Conservation (phyloP, 1,140 invertebrate species). For the Zaprionus camerounensis region DNA sequence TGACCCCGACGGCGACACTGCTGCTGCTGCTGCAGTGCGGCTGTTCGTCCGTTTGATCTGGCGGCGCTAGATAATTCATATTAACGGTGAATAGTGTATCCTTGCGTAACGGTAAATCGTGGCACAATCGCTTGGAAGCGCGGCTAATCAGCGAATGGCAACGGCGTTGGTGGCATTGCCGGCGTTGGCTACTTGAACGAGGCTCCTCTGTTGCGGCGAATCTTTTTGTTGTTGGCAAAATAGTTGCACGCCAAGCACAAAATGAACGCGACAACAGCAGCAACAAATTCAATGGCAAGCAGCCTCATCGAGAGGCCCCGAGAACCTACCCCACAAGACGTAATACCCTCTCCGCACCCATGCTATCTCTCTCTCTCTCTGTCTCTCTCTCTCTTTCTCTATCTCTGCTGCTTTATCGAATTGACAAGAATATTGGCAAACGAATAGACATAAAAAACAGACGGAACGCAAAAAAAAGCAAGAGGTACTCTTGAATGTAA, state of each 20-base stretch:
- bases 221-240: not conserved
- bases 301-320: not conserved
- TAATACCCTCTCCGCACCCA: not conserved
- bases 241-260: constrained; percentile 17
- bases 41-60: constrained; percentile 11
- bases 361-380: not conserved
- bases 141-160: constrained; percentile 37
- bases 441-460: constrained; percentile 50
- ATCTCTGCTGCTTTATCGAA: constrained; percentile 33
- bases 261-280: not conserved
- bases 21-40: constrained; percentile 14
- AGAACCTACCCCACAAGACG: not conserved
- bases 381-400: not conserved
- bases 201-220: constrained; percentile 5
- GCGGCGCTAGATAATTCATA: constrained; percentile 48
- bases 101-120: constrained; percentile 24
- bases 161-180: not conserved
- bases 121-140: constrained; percentile 25
- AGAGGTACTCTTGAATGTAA: not conserved
- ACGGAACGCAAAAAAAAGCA: not conserved
- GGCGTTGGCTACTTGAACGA: constrained; percentile 8
- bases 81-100: not conserved
- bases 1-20: not conserved
- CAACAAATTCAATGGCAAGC: not conserved
- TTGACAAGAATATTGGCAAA: constrained; percentile 49